Evolutionary conservation across 2,888 invertebrate genomes (phyloP), one percentile per base, ranked within the genome.

Genomic region (Euplexia lucipara): DNA sequence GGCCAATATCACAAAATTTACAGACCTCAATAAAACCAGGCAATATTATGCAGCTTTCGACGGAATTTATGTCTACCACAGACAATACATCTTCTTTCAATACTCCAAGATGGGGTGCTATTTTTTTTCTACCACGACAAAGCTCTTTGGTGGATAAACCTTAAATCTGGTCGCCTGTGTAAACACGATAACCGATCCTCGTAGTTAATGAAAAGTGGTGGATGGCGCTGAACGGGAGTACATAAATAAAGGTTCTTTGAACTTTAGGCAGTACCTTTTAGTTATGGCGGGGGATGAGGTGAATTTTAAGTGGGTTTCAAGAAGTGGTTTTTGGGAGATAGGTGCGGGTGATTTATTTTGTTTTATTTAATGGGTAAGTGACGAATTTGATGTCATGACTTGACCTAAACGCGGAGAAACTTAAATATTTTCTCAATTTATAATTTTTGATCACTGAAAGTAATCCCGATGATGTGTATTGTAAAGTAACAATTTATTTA

Each of bases 161-260:
- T 78, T 85, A 84, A 88, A 88, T 87, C 87, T 80, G 81, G 71
- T 54, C 51, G 80, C 69, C 88, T 89, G 89, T 82, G 78, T 81
- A 88, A 88, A 89, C 87, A 83, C 85, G 89, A 89, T 89, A 89
- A 87, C 79, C 57, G 71, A 64, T 60, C 62, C 70, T 35, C 48
- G 30, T 51, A 58, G 67, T 73, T 84, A 85, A 85, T 83, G 86
- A 85, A 79, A 77, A 70, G 47, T 56, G 69, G 32, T 52, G 41
- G 66, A 44, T 54, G 66, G 9, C 67, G 41, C 59, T 53, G 52
- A 30, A 39, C 2, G 30, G 68, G 71, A 63, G 51, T 59, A 49
- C 35, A 65, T 74, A 57, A 74, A 74, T 63, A 67, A 45, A 45
- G 52, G 61, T 39, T 34, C 59, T 45, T 58, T 78, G 59, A 66